phyloP scores from a whole-genome alignment of 30 jellyfish, hydroid and myxozoan genomes.

The Turritopsis rubra region DNA sequence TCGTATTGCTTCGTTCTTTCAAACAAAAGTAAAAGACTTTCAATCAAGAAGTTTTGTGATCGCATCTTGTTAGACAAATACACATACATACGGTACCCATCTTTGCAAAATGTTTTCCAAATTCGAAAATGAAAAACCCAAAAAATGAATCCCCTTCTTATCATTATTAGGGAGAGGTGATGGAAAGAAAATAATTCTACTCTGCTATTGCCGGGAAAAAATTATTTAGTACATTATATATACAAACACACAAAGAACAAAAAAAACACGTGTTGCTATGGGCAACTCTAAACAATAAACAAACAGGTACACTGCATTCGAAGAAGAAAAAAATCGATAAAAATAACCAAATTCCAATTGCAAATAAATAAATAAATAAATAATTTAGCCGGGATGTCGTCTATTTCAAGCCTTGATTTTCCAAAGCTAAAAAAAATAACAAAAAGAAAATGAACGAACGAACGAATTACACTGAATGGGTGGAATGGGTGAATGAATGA shows the following conservation, averaged over 20 bases:
- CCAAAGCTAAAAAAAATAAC: slow-evolving; percentile 27
- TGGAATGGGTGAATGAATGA: too few relatives aligned
- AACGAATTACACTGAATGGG: background rate
- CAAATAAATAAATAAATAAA: background rate
- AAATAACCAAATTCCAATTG: background rate
- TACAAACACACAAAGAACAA: background rate
- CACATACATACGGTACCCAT: too few relatives aligned
- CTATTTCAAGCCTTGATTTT: slow-evolving; percentile 20
- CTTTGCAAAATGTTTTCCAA: too few relatives aligned
- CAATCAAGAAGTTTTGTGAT: too few relatives aligned
- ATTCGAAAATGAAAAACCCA: too few relatives aligned
- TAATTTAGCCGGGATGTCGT: background rate
- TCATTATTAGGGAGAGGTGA: too few relatives aligned
- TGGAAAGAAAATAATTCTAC: too few relatives aligned
- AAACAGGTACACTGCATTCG: background rate
- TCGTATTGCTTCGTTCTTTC: too few relatives aligned
- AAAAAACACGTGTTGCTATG: background rate
- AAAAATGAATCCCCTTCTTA: too few relatives aligned
- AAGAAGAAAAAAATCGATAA: background rate
- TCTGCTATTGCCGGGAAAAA: background rate
- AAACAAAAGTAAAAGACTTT: too few relatives aligned
- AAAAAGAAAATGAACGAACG: background rate
- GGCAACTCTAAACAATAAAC: background rate
- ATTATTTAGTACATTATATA: background rate
- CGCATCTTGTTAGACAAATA: too few relatives aligned